Percentiles rank a stretch among this genome's conserved stretches.
Conservation (phyloP, 2,797 vertebrate genomes). For the Epinephelus coioides region DNA sequence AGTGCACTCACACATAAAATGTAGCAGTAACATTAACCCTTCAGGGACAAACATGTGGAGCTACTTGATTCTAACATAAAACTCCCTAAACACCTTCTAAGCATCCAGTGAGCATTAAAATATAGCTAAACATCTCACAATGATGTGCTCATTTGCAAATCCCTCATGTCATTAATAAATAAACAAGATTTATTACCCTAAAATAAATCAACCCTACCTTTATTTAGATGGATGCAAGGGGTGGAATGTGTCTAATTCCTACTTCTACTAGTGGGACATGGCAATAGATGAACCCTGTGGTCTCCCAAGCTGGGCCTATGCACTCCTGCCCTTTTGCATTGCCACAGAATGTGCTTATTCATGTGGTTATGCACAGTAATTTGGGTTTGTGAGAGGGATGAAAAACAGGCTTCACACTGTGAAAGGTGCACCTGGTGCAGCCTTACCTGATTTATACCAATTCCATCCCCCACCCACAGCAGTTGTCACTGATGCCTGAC, state of each 20-base stretch:
- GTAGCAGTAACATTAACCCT: conserved; percentile 14
- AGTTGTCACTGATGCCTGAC: neutral
- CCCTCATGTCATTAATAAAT: conserved; percentile 31
- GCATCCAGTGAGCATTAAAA: conserved; percentile 43
- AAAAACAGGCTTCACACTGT: conserved; percentile 4
- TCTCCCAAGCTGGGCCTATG: neutral
- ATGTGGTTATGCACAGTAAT: conserved; percentile 2
- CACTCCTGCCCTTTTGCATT: neutral
- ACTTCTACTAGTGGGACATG: neutral
- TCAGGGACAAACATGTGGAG: conserved; percentile 37
- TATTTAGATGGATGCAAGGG: conserved; percentile 4
- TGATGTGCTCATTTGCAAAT: conserved; percentile 59
- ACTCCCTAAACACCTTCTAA: conserved; percentile 33
- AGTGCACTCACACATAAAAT: too few species aligned
- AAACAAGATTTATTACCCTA: conserved; percentile 3
- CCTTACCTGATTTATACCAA: neutral
- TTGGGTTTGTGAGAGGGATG: conserved; percentile 6
- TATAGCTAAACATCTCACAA: conserved; percentile 41
- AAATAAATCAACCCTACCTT: conserved; percentile 32
- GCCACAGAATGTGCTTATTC: conserved; percentile 4
- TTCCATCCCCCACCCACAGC: neutral
- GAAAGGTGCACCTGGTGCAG: conserved; percentile 20
- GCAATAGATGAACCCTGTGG: neutral
- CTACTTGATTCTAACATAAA: conserved; percentile 26
- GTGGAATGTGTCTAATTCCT: neutral